A percentile compares a stretch with the other conserved stretches of the same genome.
Conservation (phyloP, 2,888 invertebrate species). For the Acrobasis repandana region DNA sequence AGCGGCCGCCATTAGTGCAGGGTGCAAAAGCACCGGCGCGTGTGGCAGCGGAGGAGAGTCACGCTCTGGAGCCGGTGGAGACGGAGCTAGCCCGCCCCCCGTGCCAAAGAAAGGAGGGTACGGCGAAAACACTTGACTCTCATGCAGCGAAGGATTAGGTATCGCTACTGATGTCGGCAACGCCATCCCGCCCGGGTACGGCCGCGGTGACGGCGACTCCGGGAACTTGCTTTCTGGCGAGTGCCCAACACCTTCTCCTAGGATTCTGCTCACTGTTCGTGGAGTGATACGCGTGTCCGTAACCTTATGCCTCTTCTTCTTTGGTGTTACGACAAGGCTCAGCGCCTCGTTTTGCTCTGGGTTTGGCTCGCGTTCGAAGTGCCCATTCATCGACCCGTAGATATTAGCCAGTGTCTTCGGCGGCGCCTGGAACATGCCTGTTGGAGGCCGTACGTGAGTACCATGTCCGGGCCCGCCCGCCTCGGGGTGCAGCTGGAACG, state of each 20-base stretch:
- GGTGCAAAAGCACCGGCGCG: conserved; percentile 92
- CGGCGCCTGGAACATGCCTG: conserved; percentile 92
- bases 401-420: conserved; percentile 88
- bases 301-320: conserved; percentile 98
- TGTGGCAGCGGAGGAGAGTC: conserved; percentile 93
- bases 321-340: conserved; percentile 96
- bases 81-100: conserved; percentile 76
- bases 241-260: conserved; percentile 90
- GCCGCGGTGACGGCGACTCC: conserved; percentile 89
- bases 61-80: conserved; percentile 86
- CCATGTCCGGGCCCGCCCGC: conserved; percentile 75
- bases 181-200: conserved; percentile 93
- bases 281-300: conserved; percentile 97
- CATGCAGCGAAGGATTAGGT: conserved; percentile 97
- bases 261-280: conserved; percentile 92
- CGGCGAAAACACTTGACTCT: conserved; percentile 96
- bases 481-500: conserved; percentile 87
- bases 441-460: conserved; percentile 83
- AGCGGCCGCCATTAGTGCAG: conserved; percentile 91
- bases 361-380: conserved; percentile 86
- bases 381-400: conserved; percentile 85
- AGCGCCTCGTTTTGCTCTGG: conserved; percentile 97
- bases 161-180: conserved; percentile 98
- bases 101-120: conserved; percentile 94
- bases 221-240: conserved; percentile 84